These are phyloP conservation scores for Andrena trimmerana DNA, from an alignment of 2,888 invertebrate genomes.

Conservation along the genomic window DNA sequence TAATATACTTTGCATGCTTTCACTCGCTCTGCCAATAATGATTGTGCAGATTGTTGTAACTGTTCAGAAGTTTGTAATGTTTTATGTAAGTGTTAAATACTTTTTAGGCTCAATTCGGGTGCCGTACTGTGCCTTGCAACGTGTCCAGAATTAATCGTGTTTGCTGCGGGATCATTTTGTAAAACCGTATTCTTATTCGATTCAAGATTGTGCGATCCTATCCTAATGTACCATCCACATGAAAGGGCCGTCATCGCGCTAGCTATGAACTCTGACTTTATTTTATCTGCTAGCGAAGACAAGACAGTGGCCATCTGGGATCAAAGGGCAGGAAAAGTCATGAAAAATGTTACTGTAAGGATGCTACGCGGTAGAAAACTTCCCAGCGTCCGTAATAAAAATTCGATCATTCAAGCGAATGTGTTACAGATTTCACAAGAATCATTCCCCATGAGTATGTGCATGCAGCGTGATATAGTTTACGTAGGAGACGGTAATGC, in stretches of 20 bases:
- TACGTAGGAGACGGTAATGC: slow-evolving; percentile 80
- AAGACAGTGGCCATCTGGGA: slow-evolving; percentile 87
- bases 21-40: slow-evolving; percentile 50
- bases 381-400: background rate
- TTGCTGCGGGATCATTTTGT: slow-evolving; percentile 87
- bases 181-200: slow-evolving; percentile 87
- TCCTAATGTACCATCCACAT: slow-evolving; percentile 86
- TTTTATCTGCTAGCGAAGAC: slow-evolving; percentile 88
- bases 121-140: slow-evolving; percentile 86
- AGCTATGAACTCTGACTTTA: slow-evolving; percentile 84
- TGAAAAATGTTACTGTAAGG: slow-evolving; percentile 80
- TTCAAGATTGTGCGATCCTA: slow-evolving; percentile 84
- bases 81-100: slow-evolving; percentile 3
- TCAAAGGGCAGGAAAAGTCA: slow-evolving; percentile 85
- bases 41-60: slow-evolving; percentile 18
- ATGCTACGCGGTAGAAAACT: background rate
- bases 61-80: background rate
- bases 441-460: slow-evolving; percentile 80
- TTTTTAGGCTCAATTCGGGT: slow-evolving; percentile 85
- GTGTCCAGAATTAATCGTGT: slow-evolving; percentile 84
- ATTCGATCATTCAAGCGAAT: background rate
- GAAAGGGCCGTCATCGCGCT: slow-evolving; percentile 86
- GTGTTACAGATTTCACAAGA: slow-evolving; percentile 77
- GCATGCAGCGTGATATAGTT: slow-evolving; percentile 74
- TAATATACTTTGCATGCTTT: slow-evolving; percentile 40